Evolutionary conservation across 1,140 invertebrate genomes (phyloP), one percentile per base, ranked within the genome.

Genomic region (Tetramorium parvispinum): DNA sequence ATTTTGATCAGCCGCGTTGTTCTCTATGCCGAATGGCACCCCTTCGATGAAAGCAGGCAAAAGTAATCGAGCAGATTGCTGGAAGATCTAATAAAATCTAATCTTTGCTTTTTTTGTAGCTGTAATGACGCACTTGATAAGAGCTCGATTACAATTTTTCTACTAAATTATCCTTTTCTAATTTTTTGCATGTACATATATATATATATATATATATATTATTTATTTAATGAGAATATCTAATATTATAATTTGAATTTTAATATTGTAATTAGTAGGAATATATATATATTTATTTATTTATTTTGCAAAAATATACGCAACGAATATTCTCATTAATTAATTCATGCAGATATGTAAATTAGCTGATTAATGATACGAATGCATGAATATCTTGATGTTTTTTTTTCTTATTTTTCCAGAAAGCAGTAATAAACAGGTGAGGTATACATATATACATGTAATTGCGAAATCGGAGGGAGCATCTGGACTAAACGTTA

Each of bases 1-100:
- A 92, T 92, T 92, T 92, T 91, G 83, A 91, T 88, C 82, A 79
- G 77, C 40, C 37, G 57, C 37, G 27, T 65, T 73, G 75, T 89
- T 37, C 21, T 81, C 88, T 76, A 79, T 85, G 82, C 82, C 78
- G 76, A 86, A 86, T 83, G 24, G 16, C 79, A 75, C 79, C n/a
- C 53, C 21, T 21, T 32, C 73, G 70, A 89, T 85, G 83, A 66
- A 90, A 86, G 86, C 77, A 40, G 85, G 59, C 81, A 61, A 57
- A 89, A 79, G 71, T 75, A 86, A 87, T 86, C 82, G 70, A 89
- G 85, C 85, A 86, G 55, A 70, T 65, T 85, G 78, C 18, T 18
- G 16, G 32, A 32, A 13, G 16, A 43, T 0, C 61, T 2, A 18
- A 65, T 61, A 18, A 63, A 87, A 86, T 79, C 32, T 63, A 66